Evolutionary conservation across 2,113 vertebrate genomes (phyloP).

Genomic region (Trachemys scripta): DNA sequence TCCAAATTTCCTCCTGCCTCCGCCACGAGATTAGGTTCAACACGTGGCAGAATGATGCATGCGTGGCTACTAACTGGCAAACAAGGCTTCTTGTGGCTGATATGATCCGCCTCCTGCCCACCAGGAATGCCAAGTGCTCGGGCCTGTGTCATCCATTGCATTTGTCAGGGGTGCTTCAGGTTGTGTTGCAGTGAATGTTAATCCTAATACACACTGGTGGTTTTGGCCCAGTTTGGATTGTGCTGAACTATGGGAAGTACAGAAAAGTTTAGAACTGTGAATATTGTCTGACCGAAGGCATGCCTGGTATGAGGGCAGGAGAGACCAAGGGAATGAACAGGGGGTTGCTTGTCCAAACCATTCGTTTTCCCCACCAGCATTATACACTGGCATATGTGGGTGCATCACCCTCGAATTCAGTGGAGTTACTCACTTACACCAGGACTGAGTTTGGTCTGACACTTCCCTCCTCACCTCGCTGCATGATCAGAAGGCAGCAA

Average conservation of each 20-base stretch:
- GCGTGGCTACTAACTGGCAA: background rate
- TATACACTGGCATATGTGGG: rapidly evolving
- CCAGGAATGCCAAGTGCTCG: background rate
- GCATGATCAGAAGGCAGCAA: rapidly evolving
- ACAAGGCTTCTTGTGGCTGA: background rate
- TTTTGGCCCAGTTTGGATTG: background rate
- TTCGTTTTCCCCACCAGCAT: rapidly evolving
- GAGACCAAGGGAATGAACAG: background rate
- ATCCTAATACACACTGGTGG: background rate
- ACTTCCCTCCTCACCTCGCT: background rate
- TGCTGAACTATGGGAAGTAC: background rate
- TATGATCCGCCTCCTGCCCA: background rate
- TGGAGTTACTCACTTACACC: background rate
- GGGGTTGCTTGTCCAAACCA: background rate
- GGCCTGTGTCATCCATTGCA: background rate
- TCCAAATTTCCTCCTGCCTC: background rate
- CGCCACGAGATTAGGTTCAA: background rate
- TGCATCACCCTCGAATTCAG: background rate
- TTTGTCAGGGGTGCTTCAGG: background rate
- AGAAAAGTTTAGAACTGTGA: background rate
- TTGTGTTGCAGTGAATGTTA: no score
- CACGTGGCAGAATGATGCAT: background rate
- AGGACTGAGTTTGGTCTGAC: background rate
- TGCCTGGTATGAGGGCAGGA: rapidly evolving
- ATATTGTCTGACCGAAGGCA: background rate